Conservation (phyloP, 1,140 invertebrate species). For the Euura lappo region DNA sequence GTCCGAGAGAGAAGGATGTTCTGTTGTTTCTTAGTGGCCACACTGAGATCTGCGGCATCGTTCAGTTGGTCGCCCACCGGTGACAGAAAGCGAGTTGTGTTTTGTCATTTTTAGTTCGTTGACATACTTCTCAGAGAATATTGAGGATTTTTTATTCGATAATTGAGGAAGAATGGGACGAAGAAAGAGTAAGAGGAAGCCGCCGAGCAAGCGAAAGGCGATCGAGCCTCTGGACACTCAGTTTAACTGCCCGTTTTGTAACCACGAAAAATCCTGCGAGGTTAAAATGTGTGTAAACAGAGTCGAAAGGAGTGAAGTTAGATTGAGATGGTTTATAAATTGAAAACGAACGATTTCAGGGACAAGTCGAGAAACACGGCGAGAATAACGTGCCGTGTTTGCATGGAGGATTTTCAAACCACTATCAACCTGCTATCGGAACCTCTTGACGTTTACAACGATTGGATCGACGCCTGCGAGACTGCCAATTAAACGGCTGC, state of each 20-base stretch:
- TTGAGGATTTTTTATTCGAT: too few species aligned
- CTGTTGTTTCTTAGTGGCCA: too few species aligned
- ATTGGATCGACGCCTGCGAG: conserved; percentile 99
- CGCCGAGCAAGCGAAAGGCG: conserved; percentile 92
- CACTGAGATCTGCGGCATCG: too few species aligned
- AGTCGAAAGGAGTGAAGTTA: neutral
- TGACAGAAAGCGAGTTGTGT: too few species aligned
- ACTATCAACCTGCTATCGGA: conserved; percentile 96
- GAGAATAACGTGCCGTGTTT: conserved; percentile 92
- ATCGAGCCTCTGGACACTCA: conserved; percentile 93
- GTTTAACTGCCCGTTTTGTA: conserved; percentile 99
- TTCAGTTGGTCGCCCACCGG: too few species aligned
- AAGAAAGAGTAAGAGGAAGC: conserved; percentile 96
- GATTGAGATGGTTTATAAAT: neutral
- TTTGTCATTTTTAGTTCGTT: too few species aligned
- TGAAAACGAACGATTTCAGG: conserved; percentile 66
- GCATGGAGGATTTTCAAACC: conserved; percentile 96
- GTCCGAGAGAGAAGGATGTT: too few species aligned
- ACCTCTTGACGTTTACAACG: conserved; percentile 98
- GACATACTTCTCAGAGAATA: too few species aligned
- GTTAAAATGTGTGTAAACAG: conserved; percentile 91
- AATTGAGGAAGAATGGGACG: conserved; percentile 78
- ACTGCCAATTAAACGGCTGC: conserved; percentile 73
- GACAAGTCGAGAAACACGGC: conserved; percentile 93
- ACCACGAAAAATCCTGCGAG: conserved; percentile 99